Percentiles rank a stretch among this genome's conserved stretches.
phyloP scores from a whole-genome alignment of 2,888 invertebrate species.

The Cephus runcator region DNA sequence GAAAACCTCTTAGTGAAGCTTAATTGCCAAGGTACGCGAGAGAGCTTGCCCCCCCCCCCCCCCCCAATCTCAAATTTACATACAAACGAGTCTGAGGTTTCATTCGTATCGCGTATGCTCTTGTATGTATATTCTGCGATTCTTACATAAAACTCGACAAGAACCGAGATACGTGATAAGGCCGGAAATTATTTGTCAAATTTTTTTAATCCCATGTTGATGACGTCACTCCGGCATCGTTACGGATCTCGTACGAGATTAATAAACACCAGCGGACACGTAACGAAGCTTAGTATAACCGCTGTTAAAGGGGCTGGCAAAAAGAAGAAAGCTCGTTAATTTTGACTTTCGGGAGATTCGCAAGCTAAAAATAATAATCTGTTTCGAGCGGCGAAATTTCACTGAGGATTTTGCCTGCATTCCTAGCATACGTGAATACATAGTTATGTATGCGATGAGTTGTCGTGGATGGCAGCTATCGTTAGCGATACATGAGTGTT shows the following conservation, averaged over 20 bases:
- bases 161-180: not conserved
- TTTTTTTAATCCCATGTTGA: not conserved
- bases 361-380: not conserved
- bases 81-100: slow-evolving; percentile 57
- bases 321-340: not conserved
- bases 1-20: slow-evolving; percentile 48
- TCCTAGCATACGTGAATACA: not conserved
- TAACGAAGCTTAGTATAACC: not conserved
- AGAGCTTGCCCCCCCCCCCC: slow-evolving; percentile 16
- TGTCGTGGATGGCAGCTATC: not conserved
- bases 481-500: not conserved
- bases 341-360: not conserved
- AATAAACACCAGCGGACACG: not conserved
- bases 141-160: not conserved
- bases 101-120: slow-evolving; percentile 43
- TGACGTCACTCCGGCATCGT: not conserved
- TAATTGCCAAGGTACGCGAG: slow-evolving; percentile 42
- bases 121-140: slow-evolving; percentile 2
- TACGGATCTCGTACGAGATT: not conserved
- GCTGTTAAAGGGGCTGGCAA: not conserved
- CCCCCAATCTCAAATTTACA: slow-evolving; percentile 43
- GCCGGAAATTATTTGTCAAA: not conserved
- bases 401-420: not conserved
- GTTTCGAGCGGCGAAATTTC: not conserved
- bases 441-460: not conserved